A percentile compares a stretch with the other conserved stretches of the same genome.
Conservation (phyloP, 2,888 invertebrate genomes). For the Eulithis prunata region DNA sequence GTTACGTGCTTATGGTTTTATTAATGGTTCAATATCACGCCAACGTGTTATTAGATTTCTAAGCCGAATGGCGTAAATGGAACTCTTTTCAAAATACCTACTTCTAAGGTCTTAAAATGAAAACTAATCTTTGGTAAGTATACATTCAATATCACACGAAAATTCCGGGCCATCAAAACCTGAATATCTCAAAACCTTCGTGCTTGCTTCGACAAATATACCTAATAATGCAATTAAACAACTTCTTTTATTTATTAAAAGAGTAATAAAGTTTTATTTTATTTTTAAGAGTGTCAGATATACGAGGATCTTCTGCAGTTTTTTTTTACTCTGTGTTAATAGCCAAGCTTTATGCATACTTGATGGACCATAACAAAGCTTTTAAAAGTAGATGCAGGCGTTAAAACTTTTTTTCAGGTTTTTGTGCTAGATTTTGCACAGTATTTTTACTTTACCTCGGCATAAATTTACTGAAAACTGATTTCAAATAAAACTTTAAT, state of each 20-base stretch:
- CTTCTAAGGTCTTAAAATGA: too few species aligned
- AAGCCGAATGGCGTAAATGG: neutral
- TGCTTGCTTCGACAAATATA: too few species aligned
- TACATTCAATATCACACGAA: too few species aligned
- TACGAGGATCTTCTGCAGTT: neutral
- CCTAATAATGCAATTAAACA: too few species aligned
- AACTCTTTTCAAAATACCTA: neutral
- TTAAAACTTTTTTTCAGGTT: neutral
- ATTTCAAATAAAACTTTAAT: too few species aligned
- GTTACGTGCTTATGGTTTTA: neutral
- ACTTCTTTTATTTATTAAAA: neutral
- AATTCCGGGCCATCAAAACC: too few species aligned
- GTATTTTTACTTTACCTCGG: neutral
- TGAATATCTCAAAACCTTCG: too few species aligned
- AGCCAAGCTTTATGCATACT: conserved; percentile 56
- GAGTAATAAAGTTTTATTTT: too few species aligned
- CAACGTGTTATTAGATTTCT: conserved; percentile 34
- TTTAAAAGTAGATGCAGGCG: conserved; percentile 42
- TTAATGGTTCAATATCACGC: conserved; percentile 51
- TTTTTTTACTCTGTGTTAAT: neutral
- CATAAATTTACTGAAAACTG: too few species aligned
- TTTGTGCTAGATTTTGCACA: neutral
- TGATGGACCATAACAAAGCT: conserved; percentile 58
- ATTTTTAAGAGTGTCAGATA: neutral
- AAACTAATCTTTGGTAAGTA: too few species aligned